Conservation (phyloP, 2,797 vertebrate species). For the Neopelma chrysocephalum region DNA sequence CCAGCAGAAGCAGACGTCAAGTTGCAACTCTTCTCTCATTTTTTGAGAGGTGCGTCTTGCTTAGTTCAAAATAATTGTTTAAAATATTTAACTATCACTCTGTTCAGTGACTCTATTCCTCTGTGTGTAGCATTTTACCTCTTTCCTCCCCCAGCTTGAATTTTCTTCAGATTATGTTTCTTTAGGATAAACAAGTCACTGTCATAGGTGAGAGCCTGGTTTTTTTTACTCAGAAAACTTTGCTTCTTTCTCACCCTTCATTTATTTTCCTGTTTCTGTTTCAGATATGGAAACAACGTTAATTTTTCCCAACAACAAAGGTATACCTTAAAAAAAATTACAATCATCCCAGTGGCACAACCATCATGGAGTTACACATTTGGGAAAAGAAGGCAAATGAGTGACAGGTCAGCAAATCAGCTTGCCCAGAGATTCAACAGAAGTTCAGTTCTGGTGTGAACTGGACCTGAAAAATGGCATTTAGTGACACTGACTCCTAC, state of each 20-base stretch:
- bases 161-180: background rate
- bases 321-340: background rate
- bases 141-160: background rate
- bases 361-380: background rate
- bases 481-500: background rate
- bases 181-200: background rate
- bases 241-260: background rate
- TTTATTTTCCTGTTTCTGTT: background rate
- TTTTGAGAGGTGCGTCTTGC: background rate
- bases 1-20: background rate
- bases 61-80: background rate
- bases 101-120: background rate
- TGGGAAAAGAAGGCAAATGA: background rate
- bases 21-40: background rate
- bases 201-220: background rate
- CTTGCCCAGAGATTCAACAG: background rate
- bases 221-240: background rate
- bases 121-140: background rate
- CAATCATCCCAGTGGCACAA: background rate
- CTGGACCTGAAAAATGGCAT: background rate
- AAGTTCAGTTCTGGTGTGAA: background rate
- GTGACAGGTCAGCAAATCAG: background rate
- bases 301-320: background rate
- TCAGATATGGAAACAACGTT: background rate
- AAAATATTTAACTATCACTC: background rate